Conservation (phyloP, 2,113 vertebrate genomes). For the Cochlearius cochlearius region DNA sequence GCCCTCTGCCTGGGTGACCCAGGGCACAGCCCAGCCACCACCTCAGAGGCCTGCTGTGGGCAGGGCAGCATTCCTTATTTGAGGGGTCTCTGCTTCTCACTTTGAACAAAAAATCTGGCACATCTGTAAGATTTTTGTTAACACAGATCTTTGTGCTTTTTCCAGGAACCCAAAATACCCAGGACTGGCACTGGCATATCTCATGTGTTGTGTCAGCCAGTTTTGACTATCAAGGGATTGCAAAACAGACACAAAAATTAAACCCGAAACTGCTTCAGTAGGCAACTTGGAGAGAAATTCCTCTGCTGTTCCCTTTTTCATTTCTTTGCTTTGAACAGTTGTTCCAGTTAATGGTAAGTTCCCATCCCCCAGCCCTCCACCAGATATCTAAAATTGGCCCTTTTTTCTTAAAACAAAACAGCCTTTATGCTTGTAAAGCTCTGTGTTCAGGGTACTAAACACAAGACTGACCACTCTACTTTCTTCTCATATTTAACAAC, state of each 20-base stretch:
- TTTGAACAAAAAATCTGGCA: not conserved
- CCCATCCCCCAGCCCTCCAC: not conserved
- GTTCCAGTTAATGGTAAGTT: slow-evolving; percentile 36
- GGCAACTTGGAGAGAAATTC: not conserved
- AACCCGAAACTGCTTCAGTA: slow-evolving; percentile 41
- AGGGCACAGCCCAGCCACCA: too few relatives aligned
- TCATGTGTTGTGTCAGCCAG: slow-evolving; percentile 54
- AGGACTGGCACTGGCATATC: slow-evolving; percentile 16
- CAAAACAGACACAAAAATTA: slow-evolving; percentile 42
- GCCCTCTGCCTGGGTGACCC: not conserved
- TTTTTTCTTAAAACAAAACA: slow-evolving; percentile 54
- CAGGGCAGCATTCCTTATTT: not conserved
- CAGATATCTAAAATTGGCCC: slow-evolving; percentile 33
- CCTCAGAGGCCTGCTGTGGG: not conserved
- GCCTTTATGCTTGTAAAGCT: slow-evolving; percentile 54
- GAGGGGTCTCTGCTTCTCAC: not conserved
- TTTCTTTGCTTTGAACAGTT: slow-evolving; percentile 43
- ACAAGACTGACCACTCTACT: slow-evolving; percentile 42
- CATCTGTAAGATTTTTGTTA: slow-evolving; percentile 1
- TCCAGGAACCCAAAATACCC: slow-evolving; percentile 18
- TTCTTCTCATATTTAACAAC: slow-evolving; percentile 58
- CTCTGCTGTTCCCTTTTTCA: slow-evolving; percentile 27
- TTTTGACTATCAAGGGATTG: slow-evolving; percentile 54
- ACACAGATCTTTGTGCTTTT: slow-evolving; percentile 6
- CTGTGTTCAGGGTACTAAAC: slow-evolving; percentile 50